Conservation (phyloP, 2,113 vertebrate species). For the Paedocypris sp. region DNA sequence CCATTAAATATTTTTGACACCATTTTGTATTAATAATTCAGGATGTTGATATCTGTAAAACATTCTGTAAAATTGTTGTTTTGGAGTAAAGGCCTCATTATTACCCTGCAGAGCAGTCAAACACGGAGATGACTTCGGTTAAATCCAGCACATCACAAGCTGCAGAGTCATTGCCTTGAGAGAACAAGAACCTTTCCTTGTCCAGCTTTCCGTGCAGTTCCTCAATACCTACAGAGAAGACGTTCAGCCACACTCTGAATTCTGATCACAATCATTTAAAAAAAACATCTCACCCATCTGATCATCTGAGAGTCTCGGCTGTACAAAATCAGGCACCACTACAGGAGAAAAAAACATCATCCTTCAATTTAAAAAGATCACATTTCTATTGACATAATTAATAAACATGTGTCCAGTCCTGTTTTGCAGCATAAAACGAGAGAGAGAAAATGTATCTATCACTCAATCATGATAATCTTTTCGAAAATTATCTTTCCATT, state of each 20-base stretch:
- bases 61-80: too few species aligned
- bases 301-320: background rate
- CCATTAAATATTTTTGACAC: too few species aligned
- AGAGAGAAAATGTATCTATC: too few species aligned
- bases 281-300: constrained; percentile 8
- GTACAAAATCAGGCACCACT: constrained; percentile 26
- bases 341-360: background rate
- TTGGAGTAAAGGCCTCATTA: too few species aligned
- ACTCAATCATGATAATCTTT: too few species aligned
- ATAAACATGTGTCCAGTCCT: too few species aligned
- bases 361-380: too few species aligned
- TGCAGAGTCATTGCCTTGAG: constrained; percentile 56
- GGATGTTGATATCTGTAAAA: too few species aligned
- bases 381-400: too few species aligned
- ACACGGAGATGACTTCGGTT: constrained; percentile 55
- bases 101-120: constrained; percentile 38
- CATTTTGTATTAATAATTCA: too few species aligned
- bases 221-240: constrained; percentile 45
- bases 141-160: constrained; percentile 63
- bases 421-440: too few species aligned
- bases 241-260: background rate
- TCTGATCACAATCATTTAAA: background rate
- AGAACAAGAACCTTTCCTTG: constrained; percentile 64
- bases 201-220: constrained; percentile 66
- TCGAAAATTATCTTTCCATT: too few species aligned